Evolutionary conservation across 1,140 invertebrate genomes (phyloP), one percentile per base, ranked within the genome.

Genomic region (Rhyacophila brunnea): DNA sequence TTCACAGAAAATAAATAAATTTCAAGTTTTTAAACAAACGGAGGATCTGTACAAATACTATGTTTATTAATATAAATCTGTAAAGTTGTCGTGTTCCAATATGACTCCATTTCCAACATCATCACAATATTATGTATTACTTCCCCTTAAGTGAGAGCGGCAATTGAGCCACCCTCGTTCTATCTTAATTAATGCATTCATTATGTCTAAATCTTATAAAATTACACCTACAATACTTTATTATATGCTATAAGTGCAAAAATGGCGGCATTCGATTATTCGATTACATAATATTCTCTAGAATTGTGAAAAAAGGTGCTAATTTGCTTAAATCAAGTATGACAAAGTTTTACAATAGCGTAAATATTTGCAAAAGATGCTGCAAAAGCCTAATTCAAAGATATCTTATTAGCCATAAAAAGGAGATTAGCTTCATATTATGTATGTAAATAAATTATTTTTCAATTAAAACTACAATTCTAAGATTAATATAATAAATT

Each of bases 171-270:
- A 28, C 23, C 23, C n/a, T n/a, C n/a, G n/a, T 28, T 3, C 23
- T 28, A 28, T 28, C 38, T 40, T 13, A 40, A 40, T 4, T 13
- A 40, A 40, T 13, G n/a, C 15, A 40, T 13, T 13, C 15, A 40
- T 40, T 40, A 13, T n/a, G 11, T 6, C 15, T 40, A 13, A 6
- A n/a, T 15, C 38, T 40, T 40, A 40, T 13, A 40, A 40, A 13
- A 40, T 40, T 40, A 40, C 11, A 7, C 10, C 46, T 48, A 28
- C n/a, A 17, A 48, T 28, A 48, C 23, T 13, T 48, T 48, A 28
- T 40, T 40, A 13, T 40, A 20, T 48, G 23, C 46, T 48, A 48
- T 48, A 48, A 48, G 46, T 48, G 46, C 46, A 48, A 32, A 48
- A 48, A 48, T 32, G 46, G 46, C 23, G 46, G 46, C 46, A 45